These are phyloP conservation scores for Poicephalus meyeri DNA, from an alignment of 2,113 vertebrate species.

Conservation along the genomic window DNA sequence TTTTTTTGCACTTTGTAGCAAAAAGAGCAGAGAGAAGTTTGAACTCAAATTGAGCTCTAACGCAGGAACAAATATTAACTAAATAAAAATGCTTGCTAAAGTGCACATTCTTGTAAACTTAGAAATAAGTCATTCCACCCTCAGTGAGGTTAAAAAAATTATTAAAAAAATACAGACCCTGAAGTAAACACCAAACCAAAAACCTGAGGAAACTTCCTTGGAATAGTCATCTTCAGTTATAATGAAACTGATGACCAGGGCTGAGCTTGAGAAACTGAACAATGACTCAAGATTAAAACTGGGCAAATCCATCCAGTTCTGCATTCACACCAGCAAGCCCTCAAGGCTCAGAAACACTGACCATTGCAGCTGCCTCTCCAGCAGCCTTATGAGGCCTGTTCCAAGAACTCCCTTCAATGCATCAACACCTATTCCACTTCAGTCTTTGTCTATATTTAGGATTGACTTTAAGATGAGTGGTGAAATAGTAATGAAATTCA, in stretches of 20 bases:
- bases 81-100: neutral
- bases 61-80: neutral
- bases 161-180: neutral
- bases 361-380: neutral
- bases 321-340: neutral
- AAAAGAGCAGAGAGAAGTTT: neutral
- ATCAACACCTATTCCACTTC: neutral
- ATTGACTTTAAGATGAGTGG: neutral
- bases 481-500: neutral
- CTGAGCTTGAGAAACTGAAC: neutral
- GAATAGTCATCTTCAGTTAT: neutral
- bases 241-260: neutral
- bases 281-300: neutral
- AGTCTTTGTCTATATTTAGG: neutral
- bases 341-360: neutral
- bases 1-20: neutral
- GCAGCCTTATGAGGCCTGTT: neutral
- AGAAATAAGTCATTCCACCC: neutral
- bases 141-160: neutral
- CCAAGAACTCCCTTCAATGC: neutral
- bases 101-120: neutral
- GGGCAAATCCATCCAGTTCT: neutral
- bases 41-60: neutral
- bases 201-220: neutral
- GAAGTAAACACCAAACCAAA: neutral